These are phyloP conservation scores for Halictus rubicundus DNA, from an alignment of 1,140 invertebrate species.

Conservation along the genomic window DNA sequence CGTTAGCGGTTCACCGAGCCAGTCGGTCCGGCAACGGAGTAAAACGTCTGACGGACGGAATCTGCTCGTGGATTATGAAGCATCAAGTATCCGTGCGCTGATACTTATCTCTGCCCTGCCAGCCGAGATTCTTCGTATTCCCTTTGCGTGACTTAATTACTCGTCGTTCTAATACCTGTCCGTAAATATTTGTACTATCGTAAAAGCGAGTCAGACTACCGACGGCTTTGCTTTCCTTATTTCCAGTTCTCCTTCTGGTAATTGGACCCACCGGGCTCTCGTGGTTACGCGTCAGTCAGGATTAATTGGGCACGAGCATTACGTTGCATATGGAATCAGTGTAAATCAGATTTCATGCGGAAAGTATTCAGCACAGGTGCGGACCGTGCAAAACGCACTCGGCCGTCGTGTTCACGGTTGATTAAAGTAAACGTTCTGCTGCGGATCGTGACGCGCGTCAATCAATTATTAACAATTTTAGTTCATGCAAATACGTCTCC, in stretches of 20 bases:
- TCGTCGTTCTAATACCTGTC: constrained; percentile 28
- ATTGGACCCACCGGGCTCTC: constrained; percentile 11
- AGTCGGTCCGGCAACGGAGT: background rate
- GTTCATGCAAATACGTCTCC: no score
- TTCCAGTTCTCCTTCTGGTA: background rate
- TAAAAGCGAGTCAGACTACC: constrained; percentile 4
- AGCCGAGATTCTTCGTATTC: constrained; percentile 9
- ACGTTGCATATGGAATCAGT: background rate
- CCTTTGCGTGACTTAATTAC: constrained; percentile 38
- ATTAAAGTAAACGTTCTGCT: background rate
- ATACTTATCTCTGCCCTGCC: constrained; percentile 18
- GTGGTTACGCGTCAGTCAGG: constrained; percentile 17
- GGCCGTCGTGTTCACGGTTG: background rate
- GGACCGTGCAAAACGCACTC: no score
- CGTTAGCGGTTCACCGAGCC: background rate
- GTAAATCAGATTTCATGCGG: background rate
- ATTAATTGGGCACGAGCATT: constrained; percentile 19
- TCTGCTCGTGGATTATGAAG: constrained; percentile 8
- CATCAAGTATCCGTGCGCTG: background rate
- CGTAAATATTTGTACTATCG: constrained; percentile 28
- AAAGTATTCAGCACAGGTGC: background rate
- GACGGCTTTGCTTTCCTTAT: constrained; percentile 16
- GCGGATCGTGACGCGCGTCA: no score
- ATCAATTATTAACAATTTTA: background rate
- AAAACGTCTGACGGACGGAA: background rate